These are phyloP conservation scores for Drosophila nebulosa DNA, from an alignment of 1,140 invertebrate genomes.

Conservation along the genomic window DNA sequence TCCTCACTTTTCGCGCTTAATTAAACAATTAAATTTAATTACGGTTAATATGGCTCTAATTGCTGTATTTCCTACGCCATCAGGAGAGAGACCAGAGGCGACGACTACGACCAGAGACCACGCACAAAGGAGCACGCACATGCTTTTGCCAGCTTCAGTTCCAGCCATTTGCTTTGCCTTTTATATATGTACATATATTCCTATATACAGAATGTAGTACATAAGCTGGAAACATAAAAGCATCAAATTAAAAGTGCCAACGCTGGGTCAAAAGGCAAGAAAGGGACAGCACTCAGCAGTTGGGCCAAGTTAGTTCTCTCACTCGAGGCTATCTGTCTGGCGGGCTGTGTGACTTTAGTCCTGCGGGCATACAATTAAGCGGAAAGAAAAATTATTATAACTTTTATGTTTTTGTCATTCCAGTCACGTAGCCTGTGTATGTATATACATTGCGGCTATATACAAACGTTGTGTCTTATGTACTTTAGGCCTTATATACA, in stretches of 20 bases:
- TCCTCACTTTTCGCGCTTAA: conserved; percentile 80
- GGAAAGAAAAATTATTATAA: conserved; percentile 81
- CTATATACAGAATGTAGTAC: conserved; percentile 3
- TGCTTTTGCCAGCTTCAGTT: conserved; percentile 15
- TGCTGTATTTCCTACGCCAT: conserved; percentile 79
- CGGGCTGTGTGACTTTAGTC: not conserved
- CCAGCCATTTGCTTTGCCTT: conserved; percentile 1
- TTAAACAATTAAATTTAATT: conserved; percentile 81
- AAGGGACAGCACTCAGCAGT: not conserved
- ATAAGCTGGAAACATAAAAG: conserved; percentile 57
- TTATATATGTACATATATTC: conserved; percentile 18
- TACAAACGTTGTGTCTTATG: not conserved
- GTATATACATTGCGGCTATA: not conserved
- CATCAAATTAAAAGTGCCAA: conserved; percentile 76
- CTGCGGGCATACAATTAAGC: conserved; percentile 69
- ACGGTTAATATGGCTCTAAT: conserved; percentile 81
- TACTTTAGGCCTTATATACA: not conserved
- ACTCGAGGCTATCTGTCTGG: conserved; percentile 64
- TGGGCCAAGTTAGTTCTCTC: conserved; percentile 25
- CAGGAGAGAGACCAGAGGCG: not conserved
- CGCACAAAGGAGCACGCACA: conserved; percentile 58
- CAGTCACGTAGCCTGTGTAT: conserved; percentile 51
- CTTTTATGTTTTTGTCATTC: conserved; percentile 76
- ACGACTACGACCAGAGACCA: conserved; percentile 9
- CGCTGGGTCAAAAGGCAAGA: conserved; percentile 40